These are phyloP conservation scores for Oreochromis grahami DNA, from an alignment of 2,797 vertebrate species.

Conservation along the genomic window DNA sequence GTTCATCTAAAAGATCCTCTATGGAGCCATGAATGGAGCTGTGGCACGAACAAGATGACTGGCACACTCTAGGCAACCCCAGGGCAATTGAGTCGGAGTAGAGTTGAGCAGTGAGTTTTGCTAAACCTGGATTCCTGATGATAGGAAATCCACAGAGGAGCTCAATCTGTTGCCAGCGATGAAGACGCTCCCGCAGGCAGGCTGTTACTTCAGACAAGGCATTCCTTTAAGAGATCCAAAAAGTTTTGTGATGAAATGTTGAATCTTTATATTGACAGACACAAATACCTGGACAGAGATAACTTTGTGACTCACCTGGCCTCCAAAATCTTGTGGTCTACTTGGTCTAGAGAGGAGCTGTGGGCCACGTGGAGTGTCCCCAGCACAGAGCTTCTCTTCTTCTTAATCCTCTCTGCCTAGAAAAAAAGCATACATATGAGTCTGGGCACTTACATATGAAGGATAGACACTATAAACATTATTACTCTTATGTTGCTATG, in stretches of 20 bases:
- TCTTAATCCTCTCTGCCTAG: conserved; percentile 98
- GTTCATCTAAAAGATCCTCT: conserved; percentile 91
- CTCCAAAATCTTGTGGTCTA: conserved; percentile 97
- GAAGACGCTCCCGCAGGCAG: conserved; percentile 91
- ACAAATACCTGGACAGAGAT: neutral
- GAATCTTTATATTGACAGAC: neutral
- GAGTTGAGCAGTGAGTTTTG: conserved; percentile 88
- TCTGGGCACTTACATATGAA: neutral
- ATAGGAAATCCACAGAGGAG: conserved; percentile 91
- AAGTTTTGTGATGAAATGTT: neutral
- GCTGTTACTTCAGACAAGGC: conserved; percentile 91
- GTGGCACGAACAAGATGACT: conserved; percentile 79
- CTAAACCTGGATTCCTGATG: conserved; percentile 89
- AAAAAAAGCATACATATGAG: neutral
- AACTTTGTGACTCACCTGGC: conserved; percentile 87
- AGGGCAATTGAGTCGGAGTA: conserved; percentile 89
- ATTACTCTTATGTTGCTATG: neutral
- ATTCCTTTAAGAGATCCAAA: conserved; percentile 76
- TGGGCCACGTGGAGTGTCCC: conserved; percentile 96
- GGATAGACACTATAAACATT: neutral
- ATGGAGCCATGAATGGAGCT: conserved; percentile 68
- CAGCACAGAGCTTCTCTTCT: conserved; percentile 93
- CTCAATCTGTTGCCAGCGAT: conserved; percentile 97
- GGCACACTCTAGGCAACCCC: conserved; percentile 82
- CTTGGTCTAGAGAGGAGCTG: conserved; percentile 94